Evolutionary conservation across 2,888 invertebrate genomes (phyloP), one percentile per base, ranked within the genome.

Genomic region (Cataglyphis cursor): DNA sequence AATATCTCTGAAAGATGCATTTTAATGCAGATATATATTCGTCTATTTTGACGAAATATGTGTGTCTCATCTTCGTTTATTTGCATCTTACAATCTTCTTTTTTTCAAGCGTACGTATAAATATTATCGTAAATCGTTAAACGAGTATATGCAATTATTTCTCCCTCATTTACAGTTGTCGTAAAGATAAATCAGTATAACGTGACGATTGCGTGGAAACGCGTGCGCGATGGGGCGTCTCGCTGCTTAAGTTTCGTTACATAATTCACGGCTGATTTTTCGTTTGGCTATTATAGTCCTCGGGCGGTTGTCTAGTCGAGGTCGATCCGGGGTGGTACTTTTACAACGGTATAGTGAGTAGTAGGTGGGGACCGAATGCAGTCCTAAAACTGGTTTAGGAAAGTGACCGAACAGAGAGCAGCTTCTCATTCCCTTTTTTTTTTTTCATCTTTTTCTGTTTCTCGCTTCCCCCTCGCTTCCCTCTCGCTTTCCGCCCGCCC

Each of bases 301-400:
- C 68, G 38, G 76, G 76, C 76, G 54, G n/a, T 38, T 64, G 48
- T 35, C 76, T 76, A 68, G 38, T 41, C 72, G 44, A 35, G 59
- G 57, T 59, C 59, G 73, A 59, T 41, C 62, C 59, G 61, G 51
- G 81, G 73, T 64, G 82, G 81, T 84, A 75, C 81, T 82, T 82
- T 78, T 83, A 90, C 94, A 94, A 94, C 94, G 94, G 94, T 94
- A 94, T 91, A 94, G 92, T 94, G 94, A 94, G 94, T 94, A 93
- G 91, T 91, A 90, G 92, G 90, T 88, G 88, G 88, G 61, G 65
- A 15, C 76, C 78, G 73, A 65, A 82, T 61, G 81, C 90, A 86
- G 89, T 92, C 93, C 93, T 92, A 93, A 93, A 94, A 94, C 94
- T 93, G 94, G 94, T 94, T 94, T 94, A 92, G 93, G 91, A 93